Evolutionary conservation across 1,140 invertebrate genomes (phyloP), one percentile per base, ranked within the genome.

Genomic region (Leucophenga varia): DNA sequence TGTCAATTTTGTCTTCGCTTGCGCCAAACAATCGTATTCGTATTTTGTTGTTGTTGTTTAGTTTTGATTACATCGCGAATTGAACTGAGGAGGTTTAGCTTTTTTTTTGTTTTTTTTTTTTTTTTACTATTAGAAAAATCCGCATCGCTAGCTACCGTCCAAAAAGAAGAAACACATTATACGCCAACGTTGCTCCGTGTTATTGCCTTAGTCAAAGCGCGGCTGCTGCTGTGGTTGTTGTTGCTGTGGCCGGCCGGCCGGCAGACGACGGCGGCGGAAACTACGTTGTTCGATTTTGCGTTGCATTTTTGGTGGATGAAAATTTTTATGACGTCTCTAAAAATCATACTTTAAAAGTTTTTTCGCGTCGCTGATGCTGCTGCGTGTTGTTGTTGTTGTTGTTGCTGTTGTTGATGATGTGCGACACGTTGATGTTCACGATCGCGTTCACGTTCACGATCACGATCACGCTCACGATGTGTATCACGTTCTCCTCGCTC

Each of bases 271-370:
- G 34, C 49, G 19, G 37, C 19, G 53, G 43, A 48, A 48, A 54
- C 50, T 48, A 5, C 10, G 22, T 25, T 25, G 10, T 25, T 25
- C 5, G 22, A n/a, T n/a, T n/a, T 59, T 59, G 60, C 56, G 59
- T 56, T n/a, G n/a, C n/a, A n/a, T n/a, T n/a, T n/a, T n/a, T 64
- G 64, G 59, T 65, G 54, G 69, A n/a, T n/a, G n/a, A 64, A 67
- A 71, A 74, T 72, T 74, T 71, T 74, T 74, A 74, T 74, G 71
- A 74, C 71, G 71, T 74, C 71, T 74, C 71, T 74, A 74, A 74
- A 74, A 74, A 74, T 74, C 71, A 74, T 74, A 74, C 71, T 67
- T 74, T 74, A 37, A 74, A 74, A 18, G 71, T 74, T 65, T 74
- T 74, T 51, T 74, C 71, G 16, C 71, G 71, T 32, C 71, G 67